Evolutionary conservation across 2,113 vertebrate species (phyloP).

Genomic region (Aleadryas rufinucha): DNA sequence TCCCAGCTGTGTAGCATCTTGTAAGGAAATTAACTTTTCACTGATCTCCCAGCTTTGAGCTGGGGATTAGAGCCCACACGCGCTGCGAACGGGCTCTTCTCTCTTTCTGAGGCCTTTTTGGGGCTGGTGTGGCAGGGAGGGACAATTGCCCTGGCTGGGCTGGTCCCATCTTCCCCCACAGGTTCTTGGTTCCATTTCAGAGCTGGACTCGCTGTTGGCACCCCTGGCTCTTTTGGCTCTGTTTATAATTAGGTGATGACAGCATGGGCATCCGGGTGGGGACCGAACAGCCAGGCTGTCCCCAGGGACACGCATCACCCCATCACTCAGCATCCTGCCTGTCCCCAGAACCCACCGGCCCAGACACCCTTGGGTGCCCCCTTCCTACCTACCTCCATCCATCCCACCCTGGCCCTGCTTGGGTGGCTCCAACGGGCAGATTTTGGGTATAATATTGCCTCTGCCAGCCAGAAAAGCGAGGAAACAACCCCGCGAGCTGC

Average conservation of each 20-base stretch:
- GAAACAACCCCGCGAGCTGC: background rate
- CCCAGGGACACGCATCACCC: background rate
- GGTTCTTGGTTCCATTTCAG: background rate
- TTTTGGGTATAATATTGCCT: background rate
- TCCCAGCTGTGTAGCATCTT: conserved; percentile 37
- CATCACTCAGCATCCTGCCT: background rate
- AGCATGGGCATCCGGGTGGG: rapidly evolving
- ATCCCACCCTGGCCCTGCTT: background rate
- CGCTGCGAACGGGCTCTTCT: rapidly evolving
- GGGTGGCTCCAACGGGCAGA: rapidly evolving
- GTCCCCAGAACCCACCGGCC: background rate
- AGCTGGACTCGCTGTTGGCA: rapidly evolving
- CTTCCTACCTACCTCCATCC: background rate
- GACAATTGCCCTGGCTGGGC: background rate
- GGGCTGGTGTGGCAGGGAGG: background rate
- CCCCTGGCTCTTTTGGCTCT: background rate
- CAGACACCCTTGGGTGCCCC: background rate
- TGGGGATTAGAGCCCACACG: background rate
- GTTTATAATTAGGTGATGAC: background rate
- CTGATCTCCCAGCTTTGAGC: background rate
- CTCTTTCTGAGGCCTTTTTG: background rate
- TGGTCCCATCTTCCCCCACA: rapidly evolving
- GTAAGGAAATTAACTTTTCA: conserved; percentile 57
- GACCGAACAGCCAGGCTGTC: background rate
- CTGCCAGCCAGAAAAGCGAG: background rate